These are phyloP conservation scores for Cynopterus sphinx DNA, from an alignment of 2,797 vertebrate species.

Conservation along the genomic window DNA sequence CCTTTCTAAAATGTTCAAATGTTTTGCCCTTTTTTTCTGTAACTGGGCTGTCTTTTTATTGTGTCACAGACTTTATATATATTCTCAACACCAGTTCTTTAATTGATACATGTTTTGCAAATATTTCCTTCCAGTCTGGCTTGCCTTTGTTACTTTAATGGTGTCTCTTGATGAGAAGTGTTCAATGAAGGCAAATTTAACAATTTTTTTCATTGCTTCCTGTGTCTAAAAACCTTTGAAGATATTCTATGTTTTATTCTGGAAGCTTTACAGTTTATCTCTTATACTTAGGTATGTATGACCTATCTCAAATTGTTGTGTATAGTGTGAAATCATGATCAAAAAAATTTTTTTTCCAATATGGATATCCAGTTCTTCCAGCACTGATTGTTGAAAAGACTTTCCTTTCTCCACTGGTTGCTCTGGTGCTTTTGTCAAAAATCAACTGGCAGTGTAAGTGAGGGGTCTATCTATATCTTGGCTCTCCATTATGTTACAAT, in stretches of 20 bases:
- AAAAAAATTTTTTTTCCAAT: background rate
- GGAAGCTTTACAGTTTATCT: background rate
- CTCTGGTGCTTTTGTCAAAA: background rate
- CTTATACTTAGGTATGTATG: background rate
- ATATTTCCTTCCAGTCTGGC: background rate
- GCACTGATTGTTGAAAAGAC: background rate
- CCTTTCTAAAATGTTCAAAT: background rate
- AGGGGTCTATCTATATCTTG: background rate
- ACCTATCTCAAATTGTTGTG: background rate
- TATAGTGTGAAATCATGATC: background rate
- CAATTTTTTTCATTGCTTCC: background rate
- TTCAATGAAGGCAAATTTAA: background rate
- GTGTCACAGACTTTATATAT: background rate
- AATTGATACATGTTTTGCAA: background rate
- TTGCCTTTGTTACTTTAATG: background rate
- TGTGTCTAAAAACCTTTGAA: background rate
- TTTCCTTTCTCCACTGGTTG: background rate
- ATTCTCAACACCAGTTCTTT: background rate
- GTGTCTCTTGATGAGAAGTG: background rate
- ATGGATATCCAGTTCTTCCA: background rate
- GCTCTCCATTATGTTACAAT: background rate
- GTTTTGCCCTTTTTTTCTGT: background rate
- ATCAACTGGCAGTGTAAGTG: background rate
- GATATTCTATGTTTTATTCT: background rate
- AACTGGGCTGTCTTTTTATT: background rate